phyloP scores from a whole-genome alignment of 2,797 vertebrate species.

The Galaxias olidus region DNA sequence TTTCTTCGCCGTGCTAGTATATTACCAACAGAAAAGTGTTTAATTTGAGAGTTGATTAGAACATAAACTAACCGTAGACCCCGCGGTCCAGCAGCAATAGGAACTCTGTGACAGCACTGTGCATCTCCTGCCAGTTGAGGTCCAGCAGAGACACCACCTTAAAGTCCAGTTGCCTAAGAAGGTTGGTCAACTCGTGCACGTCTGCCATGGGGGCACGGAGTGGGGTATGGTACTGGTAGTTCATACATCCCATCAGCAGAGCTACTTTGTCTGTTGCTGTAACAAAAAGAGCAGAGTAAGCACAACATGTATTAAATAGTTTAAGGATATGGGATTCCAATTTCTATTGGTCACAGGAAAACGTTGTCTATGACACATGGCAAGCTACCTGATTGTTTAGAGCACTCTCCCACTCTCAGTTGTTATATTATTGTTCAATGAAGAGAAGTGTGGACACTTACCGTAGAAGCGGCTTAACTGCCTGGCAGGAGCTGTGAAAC shows the following conservation, averaged over 20 bases:
- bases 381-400: too few species aligned
- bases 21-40: too few species aligned
- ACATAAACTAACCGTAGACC: constrained; percentile 76
- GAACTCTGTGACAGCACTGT: constrained; percentile 85
- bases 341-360: neutral
- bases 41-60: too few species aligned
- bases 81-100: constrained; percentile 84
- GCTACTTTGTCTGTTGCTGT: constrained; percentile 90
- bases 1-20: too few species aligned
- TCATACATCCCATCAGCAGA: constrained; percentile 88
- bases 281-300: too few species aligned
- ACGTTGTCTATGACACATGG: too few species aligned
- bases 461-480: constrained; percentile 45
- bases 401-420: too few species aligned
- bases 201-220: constrained; percentile 83
- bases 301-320: too few species aligned
- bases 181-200: constrained; percentile 79
- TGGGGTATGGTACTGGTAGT: constrained; percentile 79
- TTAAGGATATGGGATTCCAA: too few species aligned
- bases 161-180: constrained; percentile 84
- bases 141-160: constrained; percentile 88
- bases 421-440: too few species aligned
- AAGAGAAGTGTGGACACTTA: constrained; percentile 17
- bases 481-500: constrained; percentile 24
- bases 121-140: constrained; percentile 85